Conservation (phyloP, 2,113 vertebrate species). For the Myiozetetes cayanensis region DNA sequence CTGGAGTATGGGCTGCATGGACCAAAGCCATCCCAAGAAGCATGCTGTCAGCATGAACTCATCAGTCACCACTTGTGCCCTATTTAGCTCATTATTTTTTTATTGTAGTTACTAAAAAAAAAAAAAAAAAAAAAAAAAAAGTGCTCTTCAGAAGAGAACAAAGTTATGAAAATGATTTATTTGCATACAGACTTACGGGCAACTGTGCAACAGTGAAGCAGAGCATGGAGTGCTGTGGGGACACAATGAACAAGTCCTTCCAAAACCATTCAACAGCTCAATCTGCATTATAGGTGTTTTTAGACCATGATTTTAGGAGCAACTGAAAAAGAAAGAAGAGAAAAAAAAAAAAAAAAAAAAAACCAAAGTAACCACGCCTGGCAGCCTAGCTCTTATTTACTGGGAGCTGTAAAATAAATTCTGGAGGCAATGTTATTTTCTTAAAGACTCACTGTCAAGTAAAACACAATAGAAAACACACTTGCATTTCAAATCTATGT, state of each 20-base stretch:
- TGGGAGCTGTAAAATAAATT: conserved; percentile 25
- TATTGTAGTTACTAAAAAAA: neutral
- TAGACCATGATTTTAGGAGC: conserved; percentile 4
- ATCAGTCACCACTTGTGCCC: neutral
- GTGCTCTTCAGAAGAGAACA: neutral
- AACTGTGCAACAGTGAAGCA: neutral
- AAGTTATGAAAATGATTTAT: neutral
- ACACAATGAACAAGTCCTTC: neutral
- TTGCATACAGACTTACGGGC: neutral
- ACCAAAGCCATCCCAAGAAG: neutral
- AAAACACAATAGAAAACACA: conserved; percentile 1
- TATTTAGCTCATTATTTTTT: neutral
- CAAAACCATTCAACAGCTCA: neutral
- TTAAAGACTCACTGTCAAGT: conserved; percentile 21
- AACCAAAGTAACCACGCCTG: neutral
- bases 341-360: neutral
- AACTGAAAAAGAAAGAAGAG: neutral
- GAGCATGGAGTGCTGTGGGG: neutral
- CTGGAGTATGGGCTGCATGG: neutral
- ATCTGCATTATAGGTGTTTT: conserved; percentile 16
- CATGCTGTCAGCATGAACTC: neutral
- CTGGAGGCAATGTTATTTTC: neutral
- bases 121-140: neutral
- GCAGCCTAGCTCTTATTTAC: conserved; percentile 28
- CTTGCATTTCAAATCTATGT: neutral